phyloP scores from a whole-genome alignment of 2,888 invertebrate species.

The Patella pellucida region DNA sequence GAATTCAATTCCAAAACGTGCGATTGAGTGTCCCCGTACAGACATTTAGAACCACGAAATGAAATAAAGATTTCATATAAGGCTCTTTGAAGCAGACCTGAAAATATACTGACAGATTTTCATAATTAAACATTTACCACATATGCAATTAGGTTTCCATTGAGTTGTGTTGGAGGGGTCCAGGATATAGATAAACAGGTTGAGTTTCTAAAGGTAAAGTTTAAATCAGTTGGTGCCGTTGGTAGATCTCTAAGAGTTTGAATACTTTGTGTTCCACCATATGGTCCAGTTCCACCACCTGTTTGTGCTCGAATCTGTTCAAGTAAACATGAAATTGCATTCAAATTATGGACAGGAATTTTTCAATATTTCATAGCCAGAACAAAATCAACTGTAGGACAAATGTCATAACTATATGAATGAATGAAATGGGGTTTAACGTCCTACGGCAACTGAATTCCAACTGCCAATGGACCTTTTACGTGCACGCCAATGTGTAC shows the following conservation, averaged over 20 bases:
- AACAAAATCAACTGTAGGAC: too few relatives aligned
- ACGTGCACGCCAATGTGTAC: too few relatives aligned
- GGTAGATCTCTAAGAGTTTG: slow-evolving; percentile 73
- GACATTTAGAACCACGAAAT: slow-evolving; percentile 6
- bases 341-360: too few relatives aligned
- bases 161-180: slow-evolving; percentile 71
- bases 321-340: neutral
- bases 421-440: too few relatives aligned
- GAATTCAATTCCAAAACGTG: slow-evolving; percentile 37
- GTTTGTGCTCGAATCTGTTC: slow-evolving; percentile 60
- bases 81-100: too few relatives aligned
- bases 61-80: too few relatives aligned
- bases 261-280: slow-evolving; percentile 32
- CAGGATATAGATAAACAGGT: slow-evolving; percentile 75
- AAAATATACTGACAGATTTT: neutral
- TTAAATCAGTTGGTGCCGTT: slow-evolving; percentile 79
- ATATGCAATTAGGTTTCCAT: slow-evolving; percentile 62
- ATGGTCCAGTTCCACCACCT: slow-evolving; percentile 47
- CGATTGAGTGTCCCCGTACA: slow-evolving; percentile 24
- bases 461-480: too few relatives aligned
- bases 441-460: too few relatives aligned
- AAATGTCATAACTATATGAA: too few relatives aligned
- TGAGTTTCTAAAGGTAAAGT: slow-evolving; percentile 77
- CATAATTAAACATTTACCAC: neutral
- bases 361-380: too few relatives aligned